Conservation (phyloP, 2,888 invertebrate genomes). For the Creontiades dilutus region DNA sequence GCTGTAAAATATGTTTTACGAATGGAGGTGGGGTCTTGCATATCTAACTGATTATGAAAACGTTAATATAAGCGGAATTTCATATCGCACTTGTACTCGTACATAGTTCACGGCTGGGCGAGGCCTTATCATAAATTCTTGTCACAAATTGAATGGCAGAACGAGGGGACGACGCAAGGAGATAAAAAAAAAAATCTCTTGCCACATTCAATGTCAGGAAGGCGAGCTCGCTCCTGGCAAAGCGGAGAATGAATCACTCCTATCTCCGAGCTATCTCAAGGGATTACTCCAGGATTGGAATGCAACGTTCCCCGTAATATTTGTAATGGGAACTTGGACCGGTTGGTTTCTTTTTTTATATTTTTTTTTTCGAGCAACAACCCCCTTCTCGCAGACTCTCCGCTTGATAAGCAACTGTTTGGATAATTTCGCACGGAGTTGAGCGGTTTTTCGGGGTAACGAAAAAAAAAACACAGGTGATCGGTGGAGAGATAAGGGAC, state of each 20-base stretch:
- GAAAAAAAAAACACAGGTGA: neutral
- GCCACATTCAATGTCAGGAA: constrained; percentile 39
- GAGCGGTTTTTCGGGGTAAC: neutral
- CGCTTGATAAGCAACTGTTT: constrained; percentile 14
- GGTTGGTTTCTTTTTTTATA: neutral
- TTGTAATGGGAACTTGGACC: constrained; percentile 39
- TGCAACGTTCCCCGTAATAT: constrained; percentile 35
- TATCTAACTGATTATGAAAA: neutral
- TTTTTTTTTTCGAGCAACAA: neutral
- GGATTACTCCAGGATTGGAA: constrained; percentile 42
- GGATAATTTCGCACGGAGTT: neutral
- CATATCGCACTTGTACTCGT: neutral
- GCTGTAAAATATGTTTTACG: no score
- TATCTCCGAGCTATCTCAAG: constrained; percentile 24
- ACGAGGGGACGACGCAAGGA: neutral
- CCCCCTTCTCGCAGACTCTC: neutral
- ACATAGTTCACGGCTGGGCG: neutral
- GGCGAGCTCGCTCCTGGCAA: constrained; percentile 4
- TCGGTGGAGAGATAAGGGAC: neutral
- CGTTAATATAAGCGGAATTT: neutral
- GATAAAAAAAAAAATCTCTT: constrained; percentile 15
- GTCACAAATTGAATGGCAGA: constrained; percentile 29
- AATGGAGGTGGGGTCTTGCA: no score
- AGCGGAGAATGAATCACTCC: constrained; percentile 35
- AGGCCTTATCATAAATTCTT: constrained; percentile 14